These are phyloP conservation scores for Sceloporus tristichus DNA, from an alignment of 2,113 vertebrate species.

Conservation along the genomic window DNA sequence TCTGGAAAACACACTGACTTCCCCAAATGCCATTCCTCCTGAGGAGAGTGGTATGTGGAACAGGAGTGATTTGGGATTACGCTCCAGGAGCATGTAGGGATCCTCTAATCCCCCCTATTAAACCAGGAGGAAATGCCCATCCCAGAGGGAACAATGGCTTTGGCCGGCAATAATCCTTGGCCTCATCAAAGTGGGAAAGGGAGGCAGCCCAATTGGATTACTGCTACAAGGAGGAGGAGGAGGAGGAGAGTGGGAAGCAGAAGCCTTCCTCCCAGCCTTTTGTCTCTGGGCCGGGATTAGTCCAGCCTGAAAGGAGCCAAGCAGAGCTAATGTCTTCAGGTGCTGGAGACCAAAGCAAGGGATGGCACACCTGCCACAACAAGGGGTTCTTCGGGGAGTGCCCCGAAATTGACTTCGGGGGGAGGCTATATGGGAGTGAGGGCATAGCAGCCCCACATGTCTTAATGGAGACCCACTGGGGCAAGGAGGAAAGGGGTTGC, in stretches of 20 bases:
- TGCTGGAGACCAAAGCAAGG: neutral
- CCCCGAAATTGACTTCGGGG: neutral
- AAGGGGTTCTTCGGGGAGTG: neutral
- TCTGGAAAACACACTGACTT: no score
- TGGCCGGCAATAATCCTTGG: neutral
- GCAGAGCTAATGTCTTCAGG: neutral
- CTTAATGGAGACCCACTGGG: neutral
- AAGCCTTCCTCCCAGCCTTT: neutral
- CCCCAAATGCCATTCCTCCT: no score
- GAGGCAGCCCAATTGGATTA: conserved; percentile 28
- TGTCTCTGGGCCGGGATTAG: conserved; percentile 1
- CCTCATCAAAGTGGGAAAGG: conserved; percentile 1
- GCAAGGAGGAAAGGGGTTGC: no score
- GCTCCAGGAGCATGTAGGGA: neutral
- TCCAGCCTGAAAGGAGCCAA: neutral
- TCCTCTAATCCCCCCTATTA: neutral
- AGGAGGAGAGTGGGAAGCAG: neutral
- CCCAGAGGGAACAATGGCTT: neutral
- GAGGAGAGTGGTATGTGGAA: neutral
- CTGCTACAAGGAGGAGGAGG: neutral
- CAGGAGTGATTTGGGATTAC: neutral
- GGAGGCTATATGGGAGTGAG: neutral
- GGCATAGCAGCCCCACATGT: no score
- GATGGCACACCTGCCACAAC: neutral
- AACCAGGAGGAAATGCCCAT: neutral